Evolutionary conservation across 2,888 invertebrate genomes (phyloP).

Genomic region (Nomada ruficornis): DNA sequence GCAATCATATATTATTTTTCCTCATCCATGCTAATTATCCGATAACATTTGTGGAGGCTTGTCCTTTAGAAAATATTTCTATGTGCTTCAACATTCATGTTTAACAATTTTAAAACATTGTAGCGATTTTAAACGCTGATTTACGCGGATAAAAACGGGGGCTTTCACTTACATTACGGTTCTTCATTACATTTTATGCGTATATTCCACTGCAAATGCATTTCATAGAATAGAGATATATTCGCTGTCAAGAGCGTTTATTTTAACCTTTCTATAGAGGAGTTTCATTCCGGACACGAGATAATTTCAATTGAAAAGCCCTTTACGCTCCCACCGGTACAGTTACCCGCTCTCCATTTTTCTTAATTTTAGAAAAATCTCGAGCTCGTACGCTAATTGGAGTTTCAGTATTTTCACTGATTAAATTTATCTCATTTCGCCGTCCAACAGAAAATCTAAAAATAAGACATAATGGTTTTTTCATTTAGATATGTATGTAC

Average conservation of each 20-base stretch:
- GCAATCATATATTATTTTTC: too few relatives aligned
- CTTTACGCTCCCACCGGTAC: conserved; percentile 17
- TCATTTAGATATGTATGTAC: background rate
- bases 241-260: conserved; percentile 9
- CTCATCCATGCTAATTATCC: too few relatives aligned
- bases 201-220: conserved; percentile 15
- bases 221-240: conserved; percentile 3
- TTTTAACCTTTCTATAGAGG: conserved; percentile 9
- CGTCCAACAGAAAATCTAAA: background rate
- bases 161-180: background rate
- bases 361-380: conserved; percentile 3
- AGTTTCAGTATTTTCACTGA: background rate
- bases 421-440: conserved; percentile 6
- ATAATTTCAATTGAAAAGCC: conserved; percentile 28
- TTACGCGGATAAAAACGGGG: background rate
- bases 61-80: too few relatives aligned
- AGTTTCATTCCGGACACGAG: conserved; percentile 1
- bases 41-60: too few relatives aligned
- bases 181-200: conserved; percentile 26
- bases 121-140: background rate
- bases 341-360: background rate
- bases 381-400: background rate
- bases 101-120: too few relatives aligned
- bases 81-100: too few relatives aligned
- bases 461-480: background rate